Evolutionary conservation across 2,113 vertebrate genomes (phyloP), one percentile per base, ranked within the genome.

Genomic region (Pionites leucogaster): DNA sequence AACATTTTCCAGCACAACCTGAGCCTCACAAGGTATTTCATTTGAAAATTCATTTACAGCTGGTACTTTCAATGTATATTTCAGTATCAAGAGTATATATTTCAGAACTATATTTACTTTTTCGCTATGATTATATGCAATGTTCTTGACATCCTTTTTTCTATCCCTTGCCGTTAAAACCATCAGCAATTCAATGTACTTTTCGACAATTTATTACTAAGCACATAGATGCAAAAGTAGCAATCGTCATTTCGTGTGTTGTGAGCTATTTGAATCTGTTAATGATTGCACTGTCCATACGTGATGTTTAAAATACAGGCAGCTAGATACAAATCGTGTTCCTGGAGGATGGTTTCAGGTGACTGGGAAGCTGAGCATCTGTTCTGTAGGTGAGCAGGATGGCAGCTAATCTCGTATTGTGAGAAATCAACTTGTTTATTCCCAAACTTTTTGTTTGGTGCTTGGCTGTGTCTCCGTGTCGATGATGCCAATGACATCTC

Each of bases 301-400:
- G 10, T 42, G 70, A 31, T 27, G 44, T 62, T 93, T 97, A 27
- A 91, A 81, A 86, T 89, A 77, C 65, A 88, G 53, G 49, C 82
- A 65, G 92, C 41, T 64, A 18, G 7, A 62, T 86, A 55, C 11
- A 96, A 94, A 89, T 84, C 68, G 52, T 69, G 64, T 55, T 91
- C 80, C 79, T 91, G 75, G 50, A 92, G 67, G 87, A 94, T 59
- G 92, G 65, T 76, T 93, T 96, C 88, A 93, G 95, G 95, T 92
- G 85, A 89, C 85, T 81, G 90, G 91, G 95, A 96, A 96, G 91
- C 92, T 76, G 87, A 96, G 93, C 97, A 97, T 96, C 97, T 97
- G 97, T 96, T 97, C 93, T 96, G 94, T 93, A 97, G 96, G 95
- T 96, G 96, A 96, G 62, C 55, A 94, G 91, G 90, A 94, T 52